A percentile compares a stretch with the other conserved stretches of the same genome.
Conservation (phyloP, 23 tunicate genomes). For the Diplosoma virens region DNA sequence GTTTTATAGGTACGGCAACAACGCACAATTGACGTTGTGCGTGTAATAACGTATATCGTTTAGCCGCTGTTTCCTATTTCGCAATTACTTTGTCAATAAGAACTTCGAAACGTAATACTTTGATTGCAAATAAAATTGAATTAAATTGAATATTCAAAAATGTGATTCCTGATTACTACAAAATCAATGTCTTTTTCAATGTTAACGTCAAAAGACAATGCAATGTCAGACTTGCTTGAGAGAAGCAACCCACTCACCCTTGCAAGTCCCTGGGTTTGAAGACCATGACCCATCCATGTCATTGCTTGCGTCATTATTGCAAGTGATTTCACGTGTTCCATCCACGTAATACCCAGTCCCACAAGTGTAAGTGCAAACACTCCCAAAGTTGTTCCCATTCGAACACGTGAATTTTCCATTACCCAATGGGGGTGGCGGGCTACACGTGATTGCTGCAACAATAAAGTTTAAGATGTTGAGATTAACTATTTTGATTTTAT, state of each 20-base stretch:
- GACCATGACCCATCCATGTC: not conserved
- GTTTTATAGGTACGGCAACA: too few species aligned
- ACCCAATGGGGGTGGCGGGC: not conserved
- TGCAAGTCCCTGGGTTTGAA: not conserved
- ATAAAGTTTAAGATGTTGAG: too few species aligned
- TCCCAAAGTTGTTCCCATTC: not conserved
- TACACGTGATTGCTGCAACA: too few species aligned
- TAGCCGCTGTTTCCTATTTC: too few species aligned
- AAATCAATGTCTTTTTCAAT: too few species aligned
- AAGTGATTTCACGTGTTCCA: not conserved
- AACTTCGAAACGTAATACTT: too few species aligned
- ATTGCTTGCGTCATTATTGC: not conserved
- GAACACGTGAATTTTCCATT: constrained; percentile 5
- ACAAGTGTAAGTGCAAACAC: constrained; percentile 13
- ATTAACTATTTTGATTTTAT: too few species aligned
- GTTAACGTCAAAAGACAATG: not conserved
- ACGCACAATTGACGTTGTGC: too few species aligned
- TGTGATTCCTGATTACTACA: too few species aligned
- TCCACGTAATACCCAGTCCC: constrained; percentile 1
- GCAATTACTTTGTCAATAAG: too few species aligned
- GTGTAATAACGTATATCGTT: too few species aligned
- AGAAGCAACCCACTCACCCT: not conserved
- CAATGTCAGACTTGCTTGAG: not conserved
- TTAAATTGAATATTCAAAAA: not conserved
- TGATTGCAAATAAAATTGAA: not conserved